Conservation (phyloP, 1,140 invertebrate species). For the Tetraneura akinire region DNA sequence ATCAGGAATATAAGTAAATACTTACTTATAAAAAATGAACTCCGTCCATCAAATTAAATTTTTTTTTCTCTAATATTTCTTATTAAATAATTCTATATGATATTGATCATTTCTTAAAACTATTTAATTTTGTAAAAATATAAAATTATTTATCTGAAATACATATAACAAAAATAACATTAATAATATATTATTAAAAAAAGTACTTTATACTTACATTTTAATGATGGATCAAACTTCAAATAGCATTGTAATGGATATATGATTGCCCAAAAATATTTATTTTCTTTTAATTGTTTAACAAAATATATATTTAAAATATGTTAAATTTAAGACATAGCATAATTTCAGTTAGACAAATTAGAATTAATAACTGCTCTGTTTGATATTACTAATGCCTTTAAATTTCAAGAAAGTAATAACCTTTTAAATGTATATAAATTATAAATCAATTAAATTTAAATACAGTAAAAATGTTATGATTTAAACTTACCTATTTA, state of each 20-base stretch:
- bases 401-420: too few species aligned
- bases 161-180: not conserved
- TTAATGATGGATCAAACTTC: not conserved
- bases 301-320: not conserved
- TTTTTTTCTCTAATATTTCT: too few species aligned
- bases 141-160: not conserved
- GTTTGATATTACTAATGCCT: too few species aligned
- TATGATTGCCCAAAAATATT: too few species aligned
- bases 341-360: not conserved
- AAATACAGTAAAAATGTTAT: not conserved
- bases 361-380: not conserved
- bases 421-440: too few species aligned
- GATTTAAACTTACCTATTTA: slow-evolving; percentile 4
- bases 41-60: too few species aligned
- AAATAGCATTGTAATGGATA: too few species aligned
- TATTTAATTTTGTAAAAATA: not conserved
- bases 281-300: not conserved
- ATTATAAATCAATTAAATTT: not conserved
- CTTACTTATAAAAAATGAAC: too few species aligned
- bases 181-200: not conserved
- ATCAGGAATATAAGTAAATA: too few species aligned
- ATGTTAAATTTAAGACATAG: not conserved
- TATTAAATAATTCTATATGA: too few species aligned
- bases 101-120: not conserved
- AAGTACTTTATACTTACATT: not conserved